These are phyloP conservation scores for Spizaetus ornatus DNA, from an alignment of 2,113 vertebrate genomes.

Conservation along the genomic window DNA sequence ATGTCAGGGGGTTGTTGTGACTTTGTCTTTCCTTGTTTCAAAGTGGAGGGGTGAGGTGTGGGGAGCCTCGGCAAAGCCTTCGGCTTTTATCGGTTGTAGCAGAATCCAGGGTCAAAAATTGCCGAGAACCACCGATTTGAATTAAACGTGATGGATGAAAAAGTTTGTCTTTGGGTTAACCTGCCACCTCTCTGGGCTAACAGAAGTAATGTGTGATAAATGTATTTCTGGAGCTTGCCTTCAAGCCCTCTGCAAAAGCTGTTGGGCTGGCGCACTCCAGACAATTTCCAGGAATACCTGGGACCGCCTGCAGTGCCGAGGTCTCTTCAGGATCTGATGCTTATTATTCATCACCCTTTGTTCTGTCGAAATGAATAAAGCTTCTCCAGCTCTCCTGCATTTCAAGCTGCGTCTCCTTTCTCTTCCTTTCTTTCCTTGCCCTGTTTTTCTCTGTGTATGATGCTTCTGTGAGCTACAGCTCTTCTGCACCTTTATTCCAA, in stretches of 20 bases:
- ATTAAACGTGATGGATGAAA: fast-evolving
- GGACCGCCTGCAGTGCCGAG: fast-evolving
- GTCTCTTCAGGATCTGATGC: background rate
- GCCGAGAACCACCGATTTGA: background rate
- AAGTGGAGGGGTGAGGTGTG: background rate
- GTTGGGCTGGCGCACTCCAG: background rate
- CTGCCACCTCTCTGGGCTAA: background rate
- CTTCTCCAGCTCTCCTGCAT: background rate
- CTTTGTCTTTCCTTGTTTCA: background rate
- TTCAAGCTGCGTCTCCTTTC: background rate
- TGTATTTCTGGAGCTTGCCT: background rate
- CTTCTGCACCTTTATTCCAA: background rate
- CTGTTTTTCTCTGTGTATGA: background rate
- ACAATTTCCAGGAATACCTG: background rate
- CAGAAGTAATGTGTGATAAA: background rate
- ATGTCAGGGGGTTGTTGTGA: no score
- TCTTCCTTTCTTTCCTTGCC: background rate
- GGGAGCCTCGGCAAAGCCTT: fast-evolving
- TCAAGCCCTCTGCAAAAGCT: background rate
- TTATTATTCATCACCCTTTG: background rate
- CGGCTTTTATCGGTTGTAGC: background rate
- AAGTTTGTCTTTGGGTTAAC: background rate
- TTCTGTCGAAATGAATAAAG: background rate
- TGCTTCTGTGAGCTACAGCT: background rate
- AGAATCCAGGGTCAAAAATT: background rate